Conservation (phyloP, 1,140 invertebrate species). For the Drosophila ohnishii region DNA sequence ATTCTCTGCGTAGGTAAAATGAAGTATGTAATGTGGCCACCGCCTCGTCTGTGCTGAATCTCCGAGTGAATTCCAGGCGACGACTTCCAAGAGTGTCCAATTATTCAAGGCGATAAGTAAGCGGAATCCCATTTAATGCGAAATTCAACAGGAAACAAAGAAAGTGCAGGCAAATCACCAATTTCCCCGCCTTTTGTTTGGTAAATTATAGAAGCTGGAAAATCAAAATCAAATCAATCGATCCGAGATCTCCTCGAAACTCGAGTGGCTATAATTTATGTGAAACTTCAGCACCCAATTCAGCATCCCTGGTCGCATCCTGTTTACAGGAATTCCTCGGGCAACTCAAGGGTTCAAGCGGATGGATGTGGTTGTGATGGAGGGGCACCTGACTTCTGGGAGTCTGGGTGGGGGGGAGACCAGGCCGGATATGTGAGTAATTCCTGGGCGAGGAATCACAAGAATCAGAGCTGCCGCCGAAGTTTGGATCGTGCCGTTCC, state of each 20-base stretch:
- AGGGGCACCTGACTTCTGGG: conserved; percentile 23
- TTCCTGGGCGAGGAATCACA: conserved; percentile 45
- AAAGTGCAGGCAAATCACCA: conserved; percentile 14
- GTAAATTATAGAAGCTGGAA: conserved; percentile 34
- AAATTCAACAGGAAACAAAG: conserved; percentile 50
- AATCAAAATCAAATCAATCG: conserved; percentile 11
- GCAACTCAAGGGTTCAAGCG: conserved; percentile 28
- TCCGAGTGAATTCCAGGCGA: conserved; percentile 18
- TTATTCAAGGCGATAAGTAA: conserved; percentile 63
- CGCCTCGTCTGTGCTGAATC: conserved; percentile 10
- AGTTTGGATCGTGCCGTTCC: conserved; percentile 55
- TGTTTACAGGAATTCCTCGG: conserved; percentile 66
- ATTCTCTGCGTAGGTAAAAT: conserved; percentile 76
- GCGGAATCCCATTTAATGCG: conserved; percentile 52
- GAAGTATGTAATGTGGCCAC: conserved; percentile 28
- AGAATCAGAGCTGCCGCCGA: conserved; percentile 34
- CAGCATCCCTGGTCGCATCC: conserved; percentile 39
- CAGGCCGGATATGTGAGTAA: conserved; percentile 72
- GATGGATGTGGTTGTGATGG: conserved; percentile 19
- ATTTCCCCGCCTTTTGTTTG: conserved; percentile 28
- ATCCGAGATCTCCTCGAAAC: conserved; percentile 5
- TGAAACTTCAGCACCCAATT: conserved; percentile 58
- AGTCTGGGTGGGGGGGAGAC: conserved; percentile 5
- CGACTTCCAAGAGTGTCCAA: conserved; percentile 28
- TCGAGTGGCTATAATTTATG: conserved; percentile 39